Base-by-base conservation (phyloP, 2,797 vertebrate genomes). In the Myiotriccus ornatus region DNA sequence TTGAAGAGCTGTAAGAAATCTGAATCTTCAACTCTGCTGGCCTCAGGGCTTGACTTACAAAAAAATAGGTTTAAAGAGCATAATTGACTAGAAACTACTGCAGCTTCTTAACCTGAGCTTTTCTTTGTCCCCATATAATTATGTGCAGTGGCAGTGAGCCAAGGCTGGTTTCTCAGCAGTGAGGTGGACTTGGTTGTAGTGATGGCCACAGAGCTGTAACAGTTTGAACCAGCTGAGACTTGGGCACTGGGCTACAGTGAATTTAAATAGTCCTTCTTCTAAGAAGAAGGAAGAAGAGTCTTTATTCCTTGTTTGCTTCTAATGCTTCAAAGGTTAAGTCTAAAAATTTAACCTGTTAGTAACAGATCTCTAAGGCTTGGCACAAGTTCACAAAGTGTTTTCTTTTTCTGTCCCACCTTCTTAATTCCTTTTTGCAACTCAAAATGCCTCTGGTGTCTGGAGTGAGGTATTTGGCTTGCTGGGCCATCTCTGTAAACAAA, bases 271-370 rank as follows among this genome's bases (percentile, higher is more conserved):
- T 62, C 7, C 17, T 77, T 25, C 39, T 90, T 68, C 22, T 68
- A 62, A 79, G 60, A 76, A 87, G 76, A 34, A 77, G 81, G 62
- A 90, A 63, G 52, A 65, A 52, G 28, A 19, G 70, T 79, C 44
- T 37, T 74, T 91, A 82, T 34, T 95, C 37, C 79, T 71, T 91
- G 65, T 89, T 84, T 94, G 75, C 67, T 65, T 90, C 17, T 14
- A 59, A 39, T 44, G 52, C 59, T 56, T 88, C 59, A 84, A 79
- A 91, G 77, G 65, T 93, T 84, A 94, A 91, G 27, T 88, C 83
- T 96, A 91, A 95, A 97, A 93, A 84, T 69, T 69, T 63, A 89
- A 75, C 73, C 76, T 81, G 55, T 75, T 85, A 43, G 79, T 69
- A 87, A 91, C 30, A 87, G 77, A 71, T 93, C 69, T 71, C 87